phyloP scores from a whole-genome alignment of 2,113 vertebrate genomes.

The Petaurus breviceps region DNA sequence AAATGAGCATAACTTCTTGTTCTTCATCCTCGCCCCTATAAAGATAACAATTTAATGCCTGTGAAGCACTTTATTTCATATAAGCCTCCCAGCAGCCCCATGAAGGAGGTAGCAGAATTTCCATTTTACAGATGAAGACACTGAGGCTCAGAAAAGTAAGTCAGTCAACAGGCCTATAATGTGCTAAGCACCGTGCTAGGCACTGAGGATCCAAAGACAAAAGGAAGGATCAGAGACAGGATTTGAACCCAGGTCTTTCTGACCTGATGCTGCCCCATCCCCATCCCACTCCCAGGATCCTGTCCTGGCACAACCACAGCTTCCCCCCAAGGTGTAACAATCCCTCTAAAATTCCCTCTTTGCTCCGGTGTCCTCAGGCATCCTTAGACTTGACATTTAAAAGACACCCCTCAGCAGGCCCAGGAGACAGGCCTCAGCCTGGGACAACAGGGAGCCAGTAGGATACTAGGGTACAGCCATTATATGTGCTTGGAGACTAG shows the following conservation, averaged over 20 bases:
- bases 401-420: too few species aligned
- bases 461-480: not conserved
- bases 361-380: not conserved
- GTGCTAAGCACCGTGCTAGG: not conserved
- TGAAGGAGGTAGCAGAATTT: not conserved
- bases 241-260: not conserved
- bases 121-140: not conserved
- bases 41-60: not conserved
- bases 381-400: too few species aligned
- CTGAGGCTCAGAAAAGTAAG: not conserved
- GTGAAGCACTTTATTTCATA: not conserved
- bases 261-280: too few species aligned
- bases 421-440: too few species aligned
- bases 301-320: too few species aligned
- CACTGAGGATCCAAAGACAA: too few species aligned
- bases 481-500: not conserved
- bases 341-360: not conserved
- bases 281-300: too few species aligned
- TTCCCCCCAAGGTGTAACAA: too few species aligned
- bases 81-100: not conserved
- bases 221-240: not conserved
- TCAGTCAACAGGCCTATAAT: not conserved
- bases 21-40: constrained; percentile 25
- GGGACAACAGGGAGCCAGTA: not conserved
- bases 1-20: not conserved